Conservation (phyloP, 2,113 vertebrate genomes). For the Urocynchramus pylzowi region DNA sequence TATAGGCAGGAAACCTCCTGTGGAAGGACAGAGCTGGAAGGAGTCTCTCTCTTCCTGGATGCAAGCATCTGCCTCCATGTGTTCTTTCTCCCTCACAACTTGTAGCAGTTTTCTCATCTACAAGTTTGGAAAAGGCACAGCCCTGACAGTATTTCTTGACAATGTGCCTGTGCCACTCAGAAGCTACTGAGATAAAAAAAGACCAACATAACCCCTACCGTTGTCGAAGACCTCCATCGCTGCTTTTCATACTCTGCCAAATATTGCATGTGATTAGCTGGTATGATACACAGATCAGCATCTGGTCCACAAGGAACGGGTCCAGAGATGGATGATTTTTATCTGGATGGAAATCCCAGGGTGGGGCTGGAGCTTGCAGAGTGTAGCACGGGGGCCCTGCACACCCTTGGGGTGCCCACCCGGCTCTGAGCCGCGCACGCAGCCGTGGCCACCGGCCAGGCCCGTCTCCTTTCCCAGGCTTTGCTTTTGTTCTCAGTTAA, state of each 20-base stretch:
- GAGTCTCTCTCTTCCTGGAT: background rate
- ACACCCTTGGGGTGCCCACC: background rate
- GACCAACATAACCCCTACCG: accelerated
- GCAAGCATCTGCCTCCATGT: background rate
- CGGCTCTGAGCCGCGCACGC: background rate
- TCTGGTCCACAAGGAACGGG: accelerated
- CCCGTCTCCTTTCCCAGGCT: background rate
- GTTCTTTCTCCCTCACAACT: background rate
- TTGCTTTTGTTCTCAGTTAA: slow-evolving; percentile 22
- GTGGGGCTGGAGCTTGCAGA: background rate
- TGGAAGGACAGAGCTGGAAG: background rate
- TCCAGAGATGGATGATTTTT: background rate
- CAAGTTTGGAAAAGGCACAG: background rate
- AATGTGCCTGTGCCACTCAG: background rate
- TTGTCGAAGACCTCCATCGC: background rate
- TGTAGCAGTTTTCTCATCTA: background rate
- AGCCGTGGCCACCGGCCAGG: accelerated
- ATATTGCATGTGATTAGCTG: background rate
- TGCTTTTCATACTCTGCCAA: slow-evolving; percentile 46
- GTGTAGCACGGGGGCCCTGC: background rate
- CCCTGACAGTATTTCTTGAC: background rate
- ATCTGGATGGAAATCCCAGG: background rate
- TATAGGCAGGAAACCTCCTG: background rate
- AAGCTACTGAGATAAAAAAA: slow-evolving; percentile 12
- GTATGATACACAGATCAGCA: background rate